Evolutionary conservation across 2,888 invertebrate species (phyloP).

Genomic region (Melanotus villosus): DNA sequence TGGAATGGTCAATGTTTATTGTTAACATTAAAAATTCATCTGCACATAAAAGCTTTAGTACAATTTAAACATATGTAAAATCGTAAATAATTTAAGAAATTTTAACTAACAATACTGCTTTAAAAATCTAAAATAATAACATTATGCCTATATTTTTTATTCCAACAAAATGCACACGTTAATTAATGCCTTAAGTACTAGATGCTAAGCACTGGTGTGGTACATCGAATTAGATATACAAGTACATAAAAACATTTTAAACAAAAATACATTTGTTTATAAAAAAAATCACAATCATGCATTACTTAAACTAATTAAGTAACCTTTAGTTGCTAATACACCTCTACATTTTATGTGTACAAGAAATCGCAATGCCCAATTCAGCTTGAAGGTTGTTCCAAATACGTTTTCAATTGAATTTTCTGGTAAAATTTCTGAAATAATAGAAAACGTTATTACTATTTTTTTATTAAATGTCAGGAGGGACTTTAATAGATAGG

Average conservation of each 20-base stretch:
- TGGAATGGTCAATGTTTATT: not conserved
- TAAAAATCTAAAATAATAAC: not conserved
- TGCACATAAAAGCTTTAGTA: slow-evolving; percentile 18
- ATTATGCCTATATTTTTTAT: not conserved
- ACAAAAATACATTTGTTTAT: not conserved
- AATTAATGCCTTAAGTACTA: slow-evolving; percentile 16
- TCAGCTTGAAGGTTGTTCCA: slow-evolving; percentile 69
- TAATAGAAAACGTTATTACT: too few species aligned
- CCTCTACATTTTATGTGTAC: slow-evolving; percentile 93
- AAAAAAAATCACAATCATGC: not conserved
- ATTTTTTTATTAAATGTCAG: too few species aligned
- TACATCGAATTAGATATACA: not conserved
- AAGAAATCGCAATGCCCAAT: slow-evolving; percentile 90
- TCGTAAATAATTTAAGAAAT: slow-evolving; percentile 16
- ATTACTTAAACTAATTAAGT: slow-evolving; percentile 72
- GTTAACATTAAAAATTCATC: not conserved
- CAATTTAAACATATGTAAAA: slow-evolving; percentile 12
- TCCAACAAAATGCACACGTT: not conserved
- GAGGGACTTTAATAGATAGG: too few species aligned
- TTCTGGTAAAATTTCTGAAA: slow-evolving; percentile 72
- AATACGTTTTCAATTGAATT: slow-evolving; percentile 74
- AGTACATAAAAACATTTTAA: not conserved
- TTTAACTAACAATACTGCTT: slow-evolving; percentile 18
- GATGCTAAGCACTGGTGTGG: not conserved
- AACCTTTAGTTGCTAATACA: slow-evolving; percentile 92